A percentile compares a stretch with the other conserved stretches of the same genome.
Conservation (phyloP, 1,140 invertebrate species). For the Heliconius melpomene region DNA sequence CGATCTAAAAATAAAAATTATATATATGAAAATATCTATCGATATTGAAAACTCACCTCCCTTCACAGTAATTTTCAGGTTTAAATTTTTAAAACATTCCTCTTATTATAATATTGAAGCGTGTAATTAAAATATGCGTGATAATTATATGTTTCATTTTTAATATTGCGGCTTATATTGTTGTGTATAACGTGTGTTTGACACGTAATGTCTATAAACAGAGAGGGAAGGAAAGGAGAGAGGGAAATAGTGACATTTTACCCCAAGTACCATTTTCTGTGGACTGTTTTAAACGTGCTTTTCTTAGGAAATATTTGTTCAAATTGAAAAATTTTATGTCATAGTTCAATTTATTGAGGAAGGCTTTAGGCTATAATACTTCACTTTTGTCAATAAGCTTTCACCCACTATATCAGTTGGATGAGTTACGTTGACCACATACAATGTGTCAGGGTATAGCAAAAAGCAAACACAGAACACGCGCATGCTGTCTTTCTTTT, state of each 20-base stretch:
- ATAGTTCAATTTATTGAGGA: no score
- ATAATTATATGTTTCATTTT: background rate
- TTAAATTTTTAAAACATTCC: background rate
- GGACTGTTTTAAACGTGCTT: background rate
- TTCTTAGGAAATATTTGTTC: no score
- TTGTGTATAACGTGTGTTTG: background rate
- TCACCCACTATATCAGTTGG: no score
- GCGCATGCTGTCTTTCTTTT: no score
- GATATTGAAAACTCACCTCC: background rate
- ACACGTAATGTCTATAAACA: background rate
- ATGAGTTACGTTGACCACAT: no score
- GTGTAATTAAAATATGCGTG: constrained; percentile 11
- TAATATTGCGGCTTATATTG: background rate
- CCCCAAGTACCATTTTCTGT: background rate
- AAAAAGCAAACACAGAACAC: no score
- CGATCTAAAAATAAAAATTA: no score
- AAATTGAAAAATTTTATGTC: no score
- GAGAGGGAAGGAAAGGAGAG: background rate
- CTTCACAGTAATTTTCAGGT: background rate
- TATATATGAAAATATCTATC: background rate
- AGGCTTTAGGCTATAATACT: no score
- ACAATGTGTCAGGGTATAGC: no score
- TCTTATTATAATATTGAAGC: background rate
- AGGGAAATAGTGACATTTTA: background rate
- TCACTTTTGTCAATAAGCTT: no score